Conservation (phyloP, 2,113 vertebrate genomes). For the Thunnus maccoyii region DNA sequence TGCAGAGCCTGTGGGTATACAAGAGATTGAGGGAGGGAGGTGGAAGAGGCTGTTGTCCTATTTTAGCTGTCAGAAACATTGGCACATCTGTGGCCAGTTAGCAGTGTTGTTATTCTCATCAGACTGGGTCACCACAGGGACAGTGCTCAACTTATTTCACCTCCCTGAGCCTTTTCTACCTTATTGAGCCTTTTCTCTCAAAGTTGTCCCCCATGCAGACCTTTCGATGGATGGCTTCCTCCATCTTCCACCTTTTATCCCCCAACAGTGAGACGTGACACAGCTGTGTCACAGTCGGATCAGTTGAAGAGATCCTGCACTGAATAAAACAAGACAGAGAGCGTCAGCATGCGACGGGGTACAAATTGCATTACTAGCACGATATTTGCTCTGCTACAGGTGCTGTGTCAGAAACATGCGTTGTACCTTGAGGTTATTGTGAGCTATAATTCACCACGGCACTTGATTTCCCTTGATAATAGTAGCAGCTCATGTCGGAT, state of each 20-base stretch:
- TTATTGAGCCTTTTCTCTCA: slow-evolving; percentile 18
- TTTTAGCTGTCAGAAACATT: slow-evolving; percentile 47
- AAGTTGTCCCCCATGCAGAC: slow-evolving; percentile 28
- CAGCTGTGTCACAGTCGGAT: slow-evolving; percentile 53
- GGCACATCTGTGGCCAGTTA: slow-evolving; percentile 48
- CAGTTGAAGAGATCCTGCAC: slow-evolving; percentile 39
- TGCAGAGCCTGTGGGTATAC: slow-evolving; percentile 43
- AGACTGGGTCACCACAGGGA: slow-evolving; percentile 51
- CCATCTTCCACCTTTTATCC: slow-evolving; percentile 55
- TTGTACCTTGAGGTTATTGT: slow-evolving; percentile 56
- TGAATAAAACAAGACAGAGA: slow-evolving; percentile 66
- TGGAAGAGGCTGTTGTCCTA: slow-evolving; percentile 31
- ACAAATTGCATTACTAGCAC: slow-evolving; percentile 54
- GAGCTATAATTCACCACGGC: slow-evolving; percentile 39
- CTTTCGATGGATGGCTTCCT: slow-evolving; percentile 40
- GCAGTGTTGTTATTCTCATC: slow-evolving; percentile 45
- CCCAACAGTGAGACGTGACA: slow-evolving; percentile 53
- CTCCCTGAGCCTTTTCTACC: slow-evolving; percentile 30
- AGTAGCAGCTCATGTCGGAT: slow-evolving; percentile 17
- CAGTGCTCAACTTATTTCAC: slow-evolving; percentile 25
- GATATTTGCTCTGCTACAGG: slow-evolving; percentile 48
- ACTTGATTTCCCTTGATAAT: slow-evolving; percentile 58
- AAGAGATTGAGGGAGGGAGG: not conserved
- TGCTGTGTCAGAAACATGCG: slow-evolving; percentile 45
- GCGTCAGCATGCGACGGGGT: slow-evolving; percentile 33